phyloP scores from a whole-genome alignment of 1,140 invertebrate genomes.

The Drosophila pruinosa region DNA sequence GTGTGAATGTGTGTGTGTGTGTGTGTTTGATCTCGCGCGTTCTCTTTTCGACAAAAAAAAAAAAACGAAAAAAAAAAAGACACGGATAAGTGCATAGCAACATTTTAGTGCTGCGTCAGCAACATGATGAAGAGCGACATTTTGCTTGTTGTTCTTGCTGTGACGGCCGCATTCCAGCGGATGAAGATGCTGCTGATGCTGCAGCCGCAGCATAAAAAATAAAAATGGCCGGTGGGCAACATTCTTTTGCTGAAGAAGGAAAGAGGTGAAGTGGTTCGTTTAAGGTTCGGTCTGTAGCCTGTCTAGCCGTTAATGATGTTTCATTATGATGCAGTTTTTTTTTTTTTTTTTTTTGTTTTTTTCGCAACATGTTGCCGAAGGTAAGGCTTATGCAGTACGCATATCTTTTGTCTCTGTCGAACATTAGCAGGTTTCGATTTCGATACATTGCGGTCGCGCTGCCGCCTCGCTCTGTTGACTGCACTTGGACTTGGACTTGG shows the following conservation, averaged over 20 bases:
- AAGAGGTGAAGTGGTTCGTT: conserved; percentile 22
- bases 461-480: conserved; percentile 12
- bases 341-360: background rate
- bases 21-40: background rate
- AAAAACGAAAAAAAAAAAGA: conserved; percentile 2
- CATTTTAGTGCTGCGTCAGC: conserved; percentile 34
- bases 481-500: conserved; percentile 21
- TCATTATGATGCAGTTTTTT: conserved; percentile 11
- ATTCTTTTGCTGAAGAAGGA: too few relatives aligned
- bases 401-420: background rate
- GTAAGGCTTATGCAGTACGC: background rate
- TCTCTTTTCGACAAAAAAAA: background rate
- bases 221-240: conserved; percentile 32
- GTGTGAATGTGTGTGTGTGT: background rate
- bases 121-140: conserved; percentile 21
- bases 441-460: conserved; percentile 11
- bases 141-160: conserved; percentile 2
- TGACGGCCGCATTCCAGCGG: conserved; percentile 11
- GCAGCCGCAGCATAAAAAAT: background rate
- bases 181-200: background rate
- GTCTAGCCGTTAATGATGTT: conserved; percentile 64
- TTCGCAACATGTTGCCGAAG: conserved; percentile 60
- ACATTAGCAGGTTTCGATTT: conserved; percentile 23
- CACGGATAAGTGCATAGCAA: conserved; percentile 15
- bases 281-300: conserved; percentile 51